Conservation (phyloP, 2,888 invertebrate species). For the Flexamia atlantica region DNA sequence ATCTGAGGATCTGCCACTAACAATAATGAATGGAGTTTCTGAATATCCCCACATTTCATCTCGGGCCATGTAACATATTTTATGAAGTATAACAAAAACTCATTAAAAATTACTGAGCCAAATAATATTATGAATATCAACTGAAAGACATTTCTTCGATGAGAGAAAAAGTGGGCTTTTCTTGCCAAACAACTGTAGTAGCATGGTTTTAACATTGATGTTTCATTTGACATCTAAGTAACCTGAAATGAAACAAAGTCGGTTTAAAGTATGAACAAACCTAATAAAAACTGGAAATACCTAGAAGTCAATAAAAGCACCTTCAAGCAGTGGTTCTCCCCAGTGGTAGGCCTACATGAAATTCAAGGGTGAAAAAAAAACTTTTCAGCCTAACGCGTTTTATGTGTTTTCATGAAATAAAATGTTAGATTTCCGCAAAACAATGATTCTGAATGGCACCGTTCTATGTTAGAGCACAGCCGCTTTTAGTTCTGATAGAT, state of each 20-base stretch:
- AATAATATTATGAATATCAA: constrained; percentile 35
- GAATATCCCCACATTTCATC: constrained; percentile 73
- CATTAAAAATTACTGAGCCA: constrained; percentile 76
- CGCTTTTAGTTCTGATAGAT: too few species aligned
- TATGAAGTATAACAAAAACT: constrained; percentile 79
- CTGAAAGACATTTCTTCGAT: constrained; percentile 12
- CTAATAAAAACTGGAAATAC: too few species aligned
- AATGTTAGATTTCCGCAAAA: too few species aligned
- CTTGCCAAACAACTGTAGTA: not conserved
- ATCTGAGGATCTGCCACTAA: constrained; percentile 96
- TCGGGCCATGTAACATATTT: constrained; percentile 76
- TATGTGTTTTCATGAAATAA: too few species aligned
- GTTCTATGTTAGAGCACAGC: too few species aligned
- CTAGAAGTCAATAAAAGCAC: too few species aligned
- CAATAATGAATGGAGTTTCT: constrained; percentile 80
- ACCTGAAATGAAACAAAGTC: not conserved
- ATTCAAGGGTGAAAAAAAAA: too few species aligned
- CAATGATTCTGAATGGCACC: too few species aligned
- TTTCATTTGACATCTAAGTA: not conserved
- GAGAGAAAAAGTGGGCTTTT: constrained; percentile 24
- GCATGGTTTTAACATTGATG: constrained; percentile 38
- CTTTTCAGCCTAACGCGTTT: too few species aligned
- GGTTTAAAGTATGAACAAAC: too few species aligned
- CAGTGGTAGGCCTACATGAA: too few species aligned
- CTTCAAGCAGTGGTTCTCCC: too few species aligned